A percentile compares a stretch with the other conserved stretches of the same genome.
Conservation (phyloP, 1,140 invertebrate genomes). For the Cheumatopsyche charites region DNA sequence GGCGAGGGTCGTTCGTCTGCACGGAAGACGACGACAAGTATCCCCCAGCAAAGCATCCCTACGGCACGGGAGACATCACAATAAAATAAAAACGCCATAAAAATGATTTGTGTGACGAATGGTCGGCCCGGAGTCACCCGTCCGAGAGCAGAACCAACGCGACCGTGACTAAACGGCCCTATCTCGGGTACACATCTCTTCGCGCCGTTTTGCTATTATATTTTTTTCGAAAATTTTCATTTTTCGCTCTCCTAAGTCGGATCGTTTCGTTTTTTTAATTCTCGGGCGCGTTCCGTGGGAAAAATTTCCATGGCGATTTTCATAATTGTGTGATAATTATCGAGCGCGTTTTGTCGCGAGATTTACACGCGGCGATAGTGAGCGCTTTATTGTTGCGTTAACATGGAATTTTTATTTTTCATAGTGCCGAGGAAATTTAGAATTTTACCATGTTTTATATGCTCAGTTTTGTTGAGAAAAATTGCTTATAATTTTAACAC, state of each 20-base stretch:
- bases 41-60: constrained; percentile 8
- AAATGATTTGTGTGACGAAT: constrained; percentile 50
- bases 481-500: too few species aligned
- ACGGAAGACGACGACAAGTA: constrained; percentile 12
- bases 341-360: background rate
- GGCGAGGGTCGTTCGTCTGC: constrained; percentile 1
- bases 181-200: constrained; percentile 8
- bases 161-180: constrained; percentile 5
- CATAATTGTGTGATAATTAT: constrained; percentile 4
- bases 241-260: too few species aligned
- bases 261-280: too few species aligned
- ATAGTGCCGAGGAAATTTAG: too few species aligned
- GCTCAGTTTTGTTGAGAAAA: too few species aligned
- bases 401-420: too few species aligned
- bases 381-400: background rate
- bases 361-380: background rate
- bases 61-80: constrained; percentile 43
- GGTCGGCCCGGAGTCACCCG: constrained; percentile 41
- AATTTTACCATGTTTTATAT: too few species aligned
- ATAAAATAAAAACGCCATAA: constrained; percentile 50
- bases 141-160: constrained; percentile 30
- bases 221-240: too few species aligned
- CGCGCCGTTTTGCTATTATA: constrained; percentile 3
- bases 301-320: constrained; percentile 4
- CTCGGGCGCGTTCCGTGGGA: background rate